phyloP scores from a whole-genome alignment of 2,113 vertebrate species.

The Gobiocypris rarus region DNA sequence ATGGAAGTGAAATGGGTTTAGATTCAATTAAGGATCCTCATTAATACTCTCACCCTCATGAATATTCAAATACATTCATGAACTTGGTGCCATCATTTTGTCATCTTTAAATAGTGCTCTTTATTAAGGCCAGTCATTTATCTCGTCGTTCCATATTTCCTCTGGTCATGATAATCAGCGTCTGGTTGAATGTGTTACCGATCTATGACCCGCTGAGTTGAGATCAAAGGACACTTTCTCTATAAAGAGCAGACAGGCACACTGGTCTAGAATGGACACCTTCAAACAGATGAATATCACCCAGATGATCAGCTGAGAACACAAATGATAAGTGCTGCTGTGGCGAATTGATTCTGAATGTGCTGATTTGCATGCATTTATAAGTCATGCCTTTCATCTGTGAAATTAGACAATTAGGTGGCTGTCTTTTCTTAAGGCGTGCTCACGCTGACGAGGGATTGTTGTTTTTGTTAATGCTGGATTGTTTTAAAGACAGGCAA shows the following conservation, averaged over 20 bases:
- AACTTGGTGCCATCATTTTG: background rate
- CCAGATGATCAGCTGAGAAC: background rate
- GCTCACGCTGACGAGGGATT: background rate
- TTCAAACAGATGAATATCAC: background rate
- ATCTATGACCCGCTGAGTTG: constrained; percentile 1
- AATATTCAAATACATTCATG: background rate
- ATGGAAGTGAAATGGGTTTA: background rate
- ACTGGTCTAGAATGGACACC: background rate
- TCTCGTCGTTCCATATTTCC: background rate
- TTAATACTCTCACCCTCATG: background rate
- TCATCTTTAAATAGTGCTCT: constrained; percentile 12
- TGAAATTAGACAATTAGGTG: background rate
- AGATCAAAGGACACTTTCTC: background rate
- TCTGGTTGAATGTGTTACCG: background rate
- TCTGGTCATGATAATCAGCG: background rate
- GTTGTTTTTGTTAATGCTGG: background rate
- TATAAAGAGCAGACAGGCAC: background rate
- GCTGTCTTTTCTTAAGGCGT: background rate
- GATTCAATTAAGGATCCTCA: background rate
- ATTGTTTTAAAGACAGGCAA: background rate
- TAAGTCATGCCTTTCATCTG: constrained; percentile 42
- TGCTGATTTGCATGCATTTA: constrained; percentile 37
- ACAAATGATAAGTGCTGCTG: background rate
- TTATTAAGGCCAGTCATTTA: background rate
- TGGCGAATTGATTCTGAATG: constrained; percentile 41